Conservation (phyloP, 92 coral and sea anemone genomes). For the Isaurus tuberculatus region DNA sequence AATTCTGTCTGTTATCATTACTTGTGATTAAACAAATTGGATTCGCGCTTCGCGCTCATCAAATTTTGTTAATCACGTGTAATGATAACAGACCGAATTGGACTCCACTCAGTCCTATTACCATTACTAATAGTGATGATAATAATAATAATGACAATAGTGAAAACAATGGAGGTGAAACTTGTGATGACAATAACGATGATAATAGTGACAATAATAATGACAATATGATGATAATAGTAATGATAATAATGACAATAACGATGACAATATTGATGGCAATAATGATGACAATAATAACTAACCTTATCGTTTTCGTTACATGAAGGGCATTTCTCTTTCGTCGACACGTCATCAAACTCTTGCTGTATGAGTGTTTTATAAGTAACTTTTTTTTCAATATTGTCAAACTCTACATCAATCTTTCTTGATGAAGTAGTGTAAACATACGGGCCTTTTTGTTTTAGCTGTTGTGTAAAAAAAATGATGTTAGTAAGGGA, state of each 20-base stretch:
- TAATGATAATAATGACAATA: not conserved
- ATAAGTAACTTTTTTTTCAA: conserved; percentile 58
- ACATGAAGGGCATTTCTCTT: conserved; percentile 69
- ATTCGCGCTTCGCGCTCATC: too few relatives aligned
- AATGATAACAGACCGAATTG: not conserved
- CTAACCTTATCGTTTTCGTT: conserved; percentile 42
- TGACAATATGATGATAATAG: not conserved
- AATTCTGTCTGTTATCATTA: too few relatives aligned
- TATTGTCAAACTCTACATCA: conserved; percentile 63
- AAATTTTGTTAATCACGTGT: too few relatives aligned
- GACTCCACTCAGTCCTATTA: not conserved
- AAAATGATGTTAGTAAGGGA: not conserved
- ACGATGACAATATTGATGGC: too few relatives aligned
- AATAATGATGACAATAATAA: not conserved
- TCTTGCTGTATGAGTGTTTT: conserved; percentile 62
- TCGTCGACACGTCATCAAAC: conserved; percentile 65
- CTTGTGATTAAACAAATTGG: too few relatives aligned
- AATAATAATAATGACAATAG: not conserved
- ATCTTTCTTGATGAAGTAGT: conserved; percentile 62
- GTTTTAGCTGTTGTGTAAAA: conserved; percentile 60
- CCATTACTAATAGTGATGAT: not conserved
- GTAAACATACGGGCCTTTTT: conserved; percentile 93
- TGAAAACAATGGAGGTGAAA: not conserved
- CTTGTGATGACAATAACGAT: not conserved
- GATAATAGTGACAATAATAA: not conserved